Evolutionary conservation across 2,797 vertebrate species (phyloP), one percentile per base, ranked within the genome.

Genomic region (Karalla daura): DNA sequence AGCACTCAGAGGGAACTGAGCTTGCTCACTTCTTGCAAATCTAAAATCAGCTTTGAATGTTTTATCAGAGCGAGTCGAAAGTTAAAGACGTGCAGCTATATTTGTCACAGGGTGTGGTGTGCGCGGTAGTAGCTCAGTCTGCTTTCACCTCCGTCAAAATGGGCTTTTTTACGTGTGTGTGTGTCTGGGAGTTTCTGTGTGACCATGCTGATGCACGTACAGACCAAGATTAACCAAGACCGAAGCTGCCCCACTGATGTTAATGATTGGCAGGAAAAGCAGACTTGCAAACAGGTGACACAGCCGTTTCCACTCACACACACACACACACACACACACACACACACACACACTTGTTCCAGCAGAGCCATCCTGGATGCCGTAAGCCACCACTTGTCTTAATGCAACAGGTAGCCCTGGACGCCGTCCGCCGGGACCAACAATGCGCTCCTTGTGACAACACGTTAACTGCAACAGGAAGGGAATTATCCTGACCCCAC

Each of bases 221-320:
- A 71, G 50, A 60, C 62, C 77, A 70, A 78, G 63, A 74, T 76
- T 70, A 81, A 74, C 66, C 21, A 51, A 27, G 53, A 54, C 25
- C 5, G n/a, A 17, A 53, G 56, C 74, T 63, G 67, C 37, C 52
- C 68, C 60, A 75, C 46, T 46, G 59, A 59, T 44, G 86, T 86
- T 87, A 91, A 89, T 89, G 67, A 89, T 84, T 90, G 74, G 85
- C 78, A 70, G 61, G n/a, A 77, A 65, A 81, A 37, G 61, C 63
- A 70, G 71, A 70, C 70, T 81, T 68, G 47, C 49, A 69, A 71
- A 71, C 63, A 45, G 49, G 78, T 71, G 24, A 76, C 63, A 65
- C 40, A 61, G 51, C 33, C 59, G 50, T 67, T 71, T 13, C 51
- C 40, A 21, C 59, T 63, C 61, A 59, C 52, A 70, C 55, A 59